Base-by-base conservation (phyloP, 2,888 invertebrate species). In the Parelbella ahira region DNA sequence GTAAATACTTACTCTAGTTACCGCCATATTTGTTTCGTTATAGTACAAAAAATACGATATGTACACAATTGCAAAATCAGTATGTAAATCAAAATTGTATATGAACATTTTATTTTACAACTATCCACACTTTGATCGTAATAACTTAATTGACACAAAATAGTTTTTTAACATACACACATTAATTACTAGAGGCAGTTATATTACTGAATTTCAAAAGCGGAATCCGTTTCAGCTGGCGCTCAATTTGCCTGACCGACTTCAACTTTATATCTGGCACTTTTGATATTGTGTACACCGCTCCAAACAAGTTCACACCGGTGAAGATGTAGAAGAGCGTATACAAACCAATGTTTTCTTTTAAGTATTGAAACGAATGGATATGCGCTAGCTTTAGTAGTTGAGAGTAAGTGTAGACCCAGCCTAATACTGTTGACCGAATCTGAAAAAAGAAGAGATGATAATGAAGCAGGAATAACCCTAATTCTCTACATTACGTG, bases 301-400 rank as follows among this genome's bases (percentile, higher is more conserved):
- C 74, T 0, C 73, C 81, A 41, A 67, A 71, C 23, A 84, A 45
- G 60, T 81, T 83, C 9, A 83, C 48, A 41, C 68, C 46, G 0
- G 80, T 69, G 37, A 77, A 86, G 48, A 83, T 59, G 46, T 81
- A 83, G 29, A 80, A 63, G 4, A 75, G 46, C 0, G 73, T 69
- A 45, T 80, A 77, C 0, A 76, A 48, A 0, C 84, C 83, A 21
- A 81, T 51, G 50, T 69, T 64, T 6, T 73, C 63, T 51, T 82
- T 81, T 3, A 83, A 50, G 47, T 74, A 74, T 44, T 63, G 51
- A 60, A 74, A 73, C 15, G 74, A 66, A 48, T 76, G 70, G 47
- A 77, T 54, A 49, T 82, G 84, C 0, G 51, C 21, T 0, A 86
- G 56, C 42, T 69, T 74, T 1, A 83, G 45, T 2, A 77, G 41